These are phyloP conservation scores for Ptycholaimellus sp. DNA, from an alignment of 2,888 invertebrate genomes.

Conservation along the genomic window DNA sequence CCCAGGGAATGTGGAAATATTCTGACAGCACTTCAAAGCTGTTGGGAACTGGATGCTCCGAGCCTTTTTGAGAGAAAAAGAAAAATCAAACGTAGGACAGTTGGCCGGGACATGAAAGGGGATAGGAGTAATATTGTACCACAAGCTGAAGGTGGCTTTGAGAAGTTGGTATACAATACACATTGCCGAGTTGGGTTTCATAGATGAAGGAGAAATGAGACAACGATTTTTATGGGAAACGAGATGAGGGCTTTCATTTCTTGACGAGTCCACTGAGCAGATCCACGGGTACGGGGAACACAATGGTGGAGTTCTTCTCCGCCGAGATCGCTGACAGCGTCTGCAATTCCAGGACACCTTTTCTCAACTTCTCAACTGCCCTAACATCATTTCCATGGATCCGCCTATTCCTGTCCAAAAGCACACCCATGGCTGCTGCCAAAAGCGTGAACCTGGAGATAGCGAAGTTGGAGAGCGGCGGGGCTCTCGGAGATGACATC, in stretches of 20 bases:
- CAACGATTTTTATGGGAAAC: background rate
- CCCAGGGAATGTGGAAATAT: too few relatives aligned
- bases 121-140: too few relatives aligned
- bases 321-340: constrained; percentile 79
- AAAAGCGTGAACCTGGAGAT: constrained; percentile 58
- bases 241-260: background rate
- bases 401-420: background rate
- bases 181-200: too few relatives aligned
- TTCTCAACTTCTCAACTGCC: background rate
- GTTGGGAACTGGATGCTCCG: too few relatives aligned
- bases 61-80: too few relatives aligned
- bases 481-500: constrained; percentile 56
- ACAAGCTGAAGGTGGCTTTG: too few relatives aligned
- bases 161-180: too few relatives aligned
- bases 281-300: constrained; percentile 76
- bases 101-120: too few relatives aligned
- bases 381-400: background rate
- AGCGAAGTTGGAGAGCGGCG: constrained; percentile 43
- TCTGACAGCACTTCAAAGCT: too few relatives aligned
- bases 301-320: constrained; percentile 92
- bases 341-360: constrained; percentile 38
- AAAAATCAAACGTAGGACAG: too few relatives aligned
- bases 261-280: constrained; percentile 35
- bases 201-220: background rate
- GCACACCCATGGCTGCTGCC: constrained; percentile 22